Percentiles rank a stretch among this genome's conserved stretches.
These are phyloP conservation scores for Solenopsis fugax DNA, from an alignment of 1,140 invertebrate genomes.

Conservation along the genomic window DNA sequence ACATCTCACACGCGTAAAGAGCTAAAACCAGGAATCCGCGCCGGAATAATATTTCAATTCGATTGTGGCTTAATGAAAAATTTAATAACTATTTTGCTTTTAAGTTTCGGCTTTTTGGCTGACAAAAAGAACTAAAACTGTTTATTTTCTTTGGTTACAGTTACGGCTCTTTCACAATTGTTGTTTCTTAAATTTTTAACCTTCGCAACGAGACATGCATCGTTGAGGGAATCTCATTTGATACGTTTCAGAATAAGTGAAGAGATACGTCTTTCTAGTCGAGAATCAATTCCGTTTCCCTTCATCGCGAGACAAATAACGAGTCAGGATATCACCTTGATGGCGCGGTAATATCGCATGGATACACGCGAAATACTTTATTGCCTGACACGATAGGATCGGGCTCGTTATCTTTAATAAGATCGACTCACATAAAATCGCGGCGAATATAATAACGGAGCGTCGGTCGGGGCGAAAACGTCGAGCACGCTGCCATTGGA, in stretches of 20 bases:
- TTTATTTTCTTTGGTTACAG: not conserved
- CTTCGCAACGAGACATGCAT: not conserved
- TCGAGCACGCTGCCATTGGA: constrained; percentile 47
- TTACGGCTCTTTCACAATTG: not conserved
- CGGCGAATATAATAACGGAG: constrained; percentile 76
- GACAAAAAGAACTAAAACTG: not conserved
- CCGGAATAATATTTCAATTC: not conserved
- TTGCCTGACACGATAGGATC: constrained; percentile 78
- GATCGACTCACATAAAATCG: constrained; percentile 82
- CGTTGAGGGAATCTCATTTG: not conserved
- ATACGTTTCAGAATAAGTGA: not conserved
- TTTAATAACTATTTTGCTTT: not conserved
- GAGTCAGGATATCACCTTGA: constrained; percentile 8
- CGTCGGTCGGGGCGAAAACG: constrained; percentile 70
- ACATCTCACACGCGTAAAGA: constrained; percentile 8
- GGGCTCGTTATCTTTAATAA: constrained; percentile 84
- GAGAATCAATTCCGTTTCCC: constrained; percentile 2
- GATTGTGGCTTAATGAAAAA: not conserved
- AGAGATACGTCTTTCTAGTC: not conserved
- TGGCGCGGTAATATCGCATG: constrained; percentile 64
- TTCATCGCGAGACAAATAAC: not conserved
- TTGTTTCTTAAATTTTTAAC: not conserved
- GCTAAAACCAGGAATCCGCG: not conserved
- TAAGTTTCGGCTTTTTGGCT: not conserved
- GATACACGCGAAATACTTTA: constrained; percentile 79